These are phyloP conservation scores for Sorex fumeus DNA, from an alignment of 2,113 vertebrate species.

Conservation along the genomic window DNA sequence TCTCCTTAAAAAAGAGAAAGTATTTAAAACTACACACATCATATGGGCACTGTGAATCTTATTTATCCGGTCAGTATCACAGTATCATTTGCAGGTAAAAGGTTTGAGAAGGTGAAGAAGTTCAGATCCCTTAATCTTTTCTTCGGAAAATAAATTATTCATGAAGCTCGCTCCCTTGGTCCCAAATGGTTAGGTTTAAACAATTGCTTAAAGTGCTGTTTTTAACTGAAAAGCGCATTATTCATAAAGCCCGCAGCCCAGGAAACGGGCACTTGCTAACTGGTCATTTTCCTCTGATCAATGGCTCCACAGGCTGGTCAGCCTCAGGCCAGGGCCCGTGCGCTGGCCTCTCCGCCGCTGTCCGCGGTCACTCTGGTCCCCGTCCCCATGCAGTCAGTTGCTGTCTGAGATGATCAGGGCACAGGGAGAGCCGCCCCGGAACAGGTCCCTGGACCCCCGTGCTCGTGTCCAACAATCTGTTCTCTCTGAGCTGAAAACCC, in stretches of 20 bases:
- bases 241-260: slow-evolving; percentile 74
- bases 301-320: slow-evolving; percentile 58
- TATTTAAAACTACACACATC: neutral
- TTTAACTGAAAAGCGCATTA: slow-evolving; percentile 82
- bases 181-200: slow-evolving; percentile 82
- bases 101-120: slow-evolving; percentile 69
- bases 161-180: slow-evolving; percentile 75
- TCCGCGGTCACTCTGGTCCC: slow-evolving; percentile 13
- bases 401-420: slow-evolving; percentile 44
- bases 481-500: slow-evolving; percentile 74
- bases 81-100: slow-evolving; percentile 45
- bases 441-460: slow-evolving; percentile 74
- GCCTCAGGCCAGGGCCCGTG: slow-evolving; percentile 11
- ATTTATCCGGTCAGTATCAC: neutral
- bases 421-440: slow-evolving; percentile 65
- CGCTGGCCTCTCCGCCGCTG: neutral
- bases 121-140: slow-evolving; percentile 83
- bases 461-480: slow-evolving; percentile 77
- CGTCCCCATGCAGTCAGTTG: slow-evolving; percentile 8
- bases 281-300: slow-evolving; percentile 82
- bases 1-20: neutral
- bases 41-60: neutral
- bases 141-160: slow-evolving; percentile 83
- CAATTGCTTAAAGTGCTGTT: slow-evolving; percentile 85
- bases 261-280: slow-evolving; percentile 81